phyloP scores from a whole-genome alignment of 1,140 invertebrate genomes.

The Oreohelix idahoensis region DNA sequence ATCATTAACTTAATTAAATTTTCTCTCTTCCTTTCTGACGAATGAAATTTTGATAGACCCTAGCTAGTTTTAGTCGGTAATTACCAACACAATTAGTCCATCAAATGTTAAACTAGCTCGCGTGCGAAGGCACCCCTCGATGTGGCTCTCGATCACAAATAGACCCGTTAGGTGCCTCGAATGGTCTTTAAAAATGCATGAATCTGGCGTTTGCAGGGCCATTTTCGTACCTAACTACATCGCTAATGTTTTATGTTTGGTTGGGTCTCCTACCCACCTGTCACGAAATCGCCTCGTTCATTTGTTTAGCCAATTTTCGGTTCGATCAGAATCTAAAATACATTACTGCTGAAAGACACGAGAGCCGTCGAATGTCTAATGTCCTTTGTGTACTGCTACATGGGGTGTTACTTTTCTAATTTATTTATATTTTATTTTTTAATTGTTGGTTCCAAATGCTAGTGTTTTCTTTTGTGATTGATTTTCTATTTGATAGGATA shows the following conservation, averaged over 20 bases:
- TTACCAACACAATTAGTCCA: conserved; percentile 23
- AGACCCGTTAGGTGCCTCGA: conserved; percentile 1
- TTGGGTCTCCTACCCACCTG: neutral
- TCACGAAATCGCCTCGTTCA: conserved; percentile 18
- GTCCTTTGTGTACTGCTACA: neutral
- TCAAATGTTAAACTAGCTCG: conserved; percentile 29
- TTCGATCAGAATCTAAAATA: conserved; percentile 2
- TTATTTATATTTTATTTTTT: no score
- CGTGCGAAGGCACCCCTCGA: neutral
- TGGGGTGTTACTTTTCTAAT: no score
- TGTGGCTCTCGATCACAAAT: neutral
- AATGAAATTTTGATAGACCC: conserved; percentile 25
- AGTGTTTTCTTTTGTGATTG: no score
- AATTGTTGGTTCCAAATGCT: no score
- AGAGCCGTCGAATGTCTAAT: neutral
- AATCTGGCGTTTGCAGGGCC: neutral
- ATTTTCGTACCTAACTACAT: neutral
- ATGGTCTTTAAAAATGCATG: conserved; percentile 14
- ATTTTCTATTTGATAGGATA: no score
- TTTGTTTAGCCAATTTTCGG: conserved; percentile 16
- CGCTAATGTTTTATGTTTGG: neutral
- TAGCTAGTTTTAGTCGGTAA: conserved; percentile 7
- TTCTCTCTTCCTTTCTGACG: neutral
- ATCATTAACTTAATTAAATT: conserved; percentile 35
- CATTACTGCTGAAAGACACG: neutral